Evolutionary conservation across 2,797 vertebrate species (phyloP).

Genomic region (Emys orbicularis): DNA sequence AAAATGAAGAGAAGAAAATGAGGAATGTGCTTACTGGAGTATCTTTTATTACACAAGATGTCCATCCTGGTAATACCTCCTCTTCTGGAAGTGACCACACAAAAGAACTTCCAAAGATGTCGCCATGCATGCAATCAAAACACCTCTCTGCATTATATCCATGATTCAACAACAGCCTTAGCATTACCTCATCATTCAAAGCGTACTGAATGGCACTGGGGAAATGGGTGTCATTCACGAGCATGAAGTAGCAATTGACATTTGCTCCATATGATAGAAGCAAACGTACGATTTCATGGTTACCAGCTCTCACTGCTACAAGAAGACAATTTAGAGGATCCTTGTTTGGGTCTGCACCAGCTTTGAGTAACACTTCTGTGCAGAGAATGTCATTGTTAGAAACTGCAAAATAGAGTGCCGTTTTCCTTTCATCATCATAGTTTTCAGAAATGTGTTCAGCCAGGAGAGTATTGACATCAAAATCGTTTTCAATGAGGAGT

Average conservation of each 20-base stretch:
- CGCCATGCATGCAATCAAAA: conserved; percentile 88
- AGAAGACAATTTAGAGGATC: conserved; percentile 91
- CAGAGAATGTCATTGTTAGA: conserved; percentile 88
- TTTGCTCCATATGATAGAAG: conserved; percentile 87
- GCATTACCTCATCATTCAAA: conserved; percentile 90
- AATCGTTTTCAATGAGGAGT: conserved; percentile 84
- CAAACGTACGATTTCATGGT: conserved; percentile 86
- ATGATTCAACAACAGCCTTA: conserved; percentile 88
- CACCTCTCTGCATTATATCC: conserved; percentile 88
- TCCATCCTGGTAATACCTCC: conserved; percentile 84
- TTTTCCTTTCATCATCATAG: conserved; percentile 86
- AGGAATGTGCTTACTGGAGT: conserved; percentile 86
- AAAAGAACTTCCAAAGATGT: conserved; percentile 81
- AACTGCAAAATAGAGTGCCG: conserved; percentile 86
- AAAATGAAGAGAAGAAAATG: conserved; percentile 12
- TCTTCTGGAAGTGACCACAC: conserved; percentile 80
- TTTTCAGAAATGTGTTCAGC: conserved; percentile 84
- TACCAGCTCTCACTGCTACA: conserved; percentile 88
- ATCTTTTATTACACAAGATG: conserved; percentile 88
- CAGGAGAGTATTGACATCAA: conserved; percentile 87
- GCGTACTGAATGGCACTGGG: conserved; percentile 92
- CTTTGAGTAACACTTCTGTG: conserved; percentile 84
- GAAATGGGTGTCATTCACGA: conserved; percentile 88
- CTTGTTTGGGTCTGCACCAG: conserved; percentile 86
- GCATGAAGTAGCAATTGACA: conserved; percentile 91